Base-by-base conservation (phyloP, 2,113 vertebrate species). In the Pterocles orientalis region DNA sequence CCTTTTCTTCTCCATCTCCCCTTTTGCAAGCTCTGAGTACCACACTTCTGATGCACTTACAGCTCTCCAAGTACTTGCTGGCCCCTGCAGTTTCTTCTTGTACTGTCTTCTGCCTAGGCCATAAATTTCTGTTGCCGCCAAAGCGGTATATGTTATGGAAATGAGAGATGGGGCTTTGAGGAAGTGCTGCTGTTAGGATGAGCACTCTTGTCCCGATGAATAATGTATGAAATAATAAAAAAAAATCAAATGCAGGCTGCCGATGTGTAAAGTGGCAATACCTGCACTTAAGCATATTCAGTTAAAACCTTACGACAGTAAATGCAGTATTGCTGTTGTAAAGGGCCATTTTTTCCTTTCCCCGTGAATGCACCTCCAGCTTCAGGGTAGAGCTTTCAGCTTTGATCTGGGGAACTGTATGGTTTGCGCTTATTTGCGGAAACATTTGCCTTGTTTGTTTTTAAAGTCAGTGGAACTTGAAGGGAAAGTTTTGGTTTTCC, bases 361-460 rank as follows among this genome's bases (percentile, higher is more conserved):
- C 24, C 13, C 0, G 0, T 61, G 60, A 88, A 62, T 20, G 28
- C 9, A 15, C 29, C 43, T 79, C 24, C 24, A 86, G 25, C 41
- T 58, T 90, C 36, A 90, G 82, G 61, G 77, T 1, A 61, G 62
- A 69, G 25, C 41, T 54, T 45, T 80, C 2, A 2, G 3, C 68
- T 92, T 83, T 78, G 53, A 77, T 83, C 64, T 73, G 62, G 68
- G 47, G 28, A 92, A 33, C 56, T 51, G 11, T 53, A 76, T 29
- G 57, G 19, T 75, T 95, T 83, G 26, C 34, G 3, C 23, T 88
- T 90, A 62, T 25, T 90, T 94, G 54, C 13, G 36, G 70, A 95
- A 95, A 89, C 48, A 28, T 85, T 87, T 90, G 36, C 51, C 14
- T 13, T 65, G 58, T 95, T 95, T 96, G 39, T 93, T 95, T 96